A percentile compares a stretch with the other conserved stretches of the same genome.
Conservation (phyloP, 2,113 vertebrate species). For the Apus apus region DNA sequence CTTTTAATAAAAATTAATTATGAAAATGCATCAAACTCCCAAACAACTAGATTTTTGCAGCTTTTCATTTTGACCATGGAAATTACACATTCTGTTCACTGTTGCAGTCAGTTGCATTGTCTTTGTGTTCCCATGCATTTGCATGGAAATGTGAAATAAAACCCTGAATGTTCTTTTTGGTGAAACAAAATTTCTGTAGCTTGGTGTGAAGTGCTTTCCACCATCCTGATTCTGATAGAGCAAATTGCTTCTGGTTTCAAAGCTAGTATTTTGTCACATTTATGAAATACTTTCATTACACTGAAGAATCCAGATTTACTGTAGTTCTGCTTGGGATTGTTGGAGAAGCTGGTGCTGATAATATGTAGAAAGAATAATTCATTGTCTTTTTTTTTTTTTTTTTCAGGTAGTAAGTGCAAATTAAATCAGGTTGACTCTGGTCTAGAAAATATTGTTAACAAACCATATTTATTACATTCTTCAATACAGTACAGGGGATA, state of each 20-base stretch:
- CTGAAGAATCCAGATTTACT: neutral
- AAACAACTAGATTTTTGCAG: neutral
- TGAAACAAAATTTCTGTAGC: neutral
- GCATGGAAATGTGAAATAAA: neutral
- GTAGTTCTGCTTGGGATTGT: neutral
- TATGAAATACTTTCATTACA: neutral
- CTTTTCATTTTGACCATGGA: neutral
- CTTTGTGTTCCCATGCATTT: neutral
- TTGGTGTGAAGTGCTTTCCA: neutral
- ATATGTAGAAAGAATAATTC: neutral
- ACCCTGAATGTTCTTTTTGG: neutral
- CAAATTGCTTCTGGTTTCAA: neutral
- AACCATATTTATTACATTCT: neutral
- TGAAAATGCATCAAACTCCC: neutral
- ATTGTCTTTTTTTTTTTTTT: neutral
- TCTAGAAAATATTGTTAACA: neutral
- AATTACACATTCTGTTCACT: neutral
- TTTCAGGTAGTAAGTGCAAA: neutral
- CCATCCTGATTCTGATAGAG: neutral
- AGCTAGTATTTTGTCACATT: neutral
- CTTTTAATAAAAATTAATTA: neutral
- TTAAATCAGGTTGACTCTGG: neutral
- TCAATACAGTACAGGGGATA: neutral
- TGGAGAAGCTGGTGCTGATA: neutral
- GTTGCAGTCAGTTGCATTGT: neutral